Evolutionary conservation across 2,113 vertebrate genomes (phyloP), one percentile per base, ranked within the genome.

Genomic region (Argyrosomus japonicus): DNA sequence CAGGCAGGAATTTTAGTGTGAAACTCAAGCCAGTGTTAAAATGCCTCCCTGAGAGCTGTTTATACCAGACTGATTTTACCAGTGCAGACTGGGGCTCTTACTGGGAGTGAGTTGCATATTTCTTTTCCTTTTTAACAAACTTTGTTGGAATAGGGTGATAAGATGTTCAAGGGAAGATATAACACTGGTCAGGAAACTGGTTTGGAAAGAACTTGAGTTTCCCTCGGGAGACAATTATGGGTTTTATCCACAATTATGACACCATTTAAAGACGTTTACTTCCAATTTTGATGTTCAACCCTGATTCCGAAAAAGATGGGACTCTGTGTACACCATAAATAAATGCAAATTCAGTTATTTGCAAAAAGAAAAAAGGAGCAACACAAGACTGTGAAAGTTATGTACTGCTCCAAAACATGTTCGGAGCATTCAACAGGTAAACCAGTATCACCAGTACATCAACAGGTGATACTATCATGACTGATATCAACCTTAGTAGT

Each of bases 1-100:
- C 15, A 27, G 60, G 25, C 29, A 29, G 71, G 76, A 15, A 40
- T 53, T 68, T 53, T 15, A 68, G 32, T 40, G 56, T 47, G 72
- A 88, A 85, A 83, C 80, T 47, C 7, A 60, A 69, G 58, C 70
- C 3, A 0, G 29, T 54, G 57, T 54, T 50, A 61, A 79, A 45
- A 36, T 1, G 6, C 2, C 17, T 73, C 51, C 19, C 43, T n/a
- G 36, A 60, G 40, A 60, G 53, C 54, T 63, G 83, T 80, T 83
- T 83, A 80, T 56, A 48, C 29, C 48, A 17, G 19, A 5, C 48
- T 60, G 32, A 17, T 65, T 63, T 53, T 57, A 78, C 40, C 15
- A 25, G 54, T 18, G 4, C 67, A 47, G 54, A 68, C 23, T 27
- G 40, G 21, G 14, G 23, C 69, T 75, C 53, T 56, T 67, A 68